phyloP scores from a whole-genome alignment of 2,113 vertebrate genomes.

The Balaenoptera acutorostrata region DNA sequence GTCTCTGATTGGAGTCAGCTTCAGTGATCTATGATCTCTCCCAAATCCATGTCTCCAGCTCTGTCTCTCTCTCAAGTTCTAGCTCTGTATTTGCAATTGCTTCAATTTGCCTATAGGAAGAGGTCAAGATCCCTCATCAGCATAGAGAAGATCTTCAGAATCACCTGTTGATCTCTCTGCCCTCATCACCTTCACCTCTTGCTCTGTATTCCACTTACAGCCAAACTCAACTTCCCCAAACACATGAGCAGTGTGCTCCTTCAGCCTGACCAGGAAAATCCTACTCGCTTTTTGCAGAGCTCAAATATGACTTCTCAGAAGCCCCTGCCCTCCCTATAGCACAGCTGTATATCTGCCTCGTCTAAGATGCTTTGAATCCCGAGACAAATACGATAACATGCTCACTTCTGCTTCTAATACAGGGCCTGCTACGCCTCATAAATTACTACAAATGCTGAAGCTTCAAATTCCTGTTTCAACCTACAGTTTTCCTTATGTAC shows the following conservation, averaged over 20 bases:
- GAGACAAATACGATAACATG: not conserved
- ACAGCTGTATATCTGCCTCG: not conserved
- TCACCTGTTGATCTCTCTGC: not conserved
- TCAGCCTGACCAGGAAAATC: not conserved
- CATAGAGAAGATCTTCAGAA: not conserved
- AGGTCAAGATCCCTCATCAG: not conserved
- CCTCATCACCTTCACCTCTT: not conserved
- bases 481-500: not conserved
- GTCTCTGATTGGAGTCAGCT: not conserved
- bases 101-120: not conserved
- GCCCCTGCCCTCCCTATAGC: not conserved
- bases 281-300: not conserved
- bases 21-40: not conserved
- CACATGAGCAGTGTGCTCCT: not conserved
- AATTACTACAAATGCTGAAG: not conserved
- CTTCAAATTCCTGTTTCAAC: not conserved
- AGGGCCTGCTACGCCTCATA: not conserved
- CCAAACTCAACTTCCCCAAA: not conserved
- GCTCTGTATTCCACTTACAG: not conserved
- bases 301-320: not conserved
- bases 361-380: not conserved
- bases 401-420: not conserved
- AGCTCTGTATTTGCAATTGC: not conserved
- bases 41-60: not conserved
- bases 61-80: not conserved